Base-by-base conservation (phyloP, 2,888 invertebrate species). In the Cosmia pyralina region DNA sequence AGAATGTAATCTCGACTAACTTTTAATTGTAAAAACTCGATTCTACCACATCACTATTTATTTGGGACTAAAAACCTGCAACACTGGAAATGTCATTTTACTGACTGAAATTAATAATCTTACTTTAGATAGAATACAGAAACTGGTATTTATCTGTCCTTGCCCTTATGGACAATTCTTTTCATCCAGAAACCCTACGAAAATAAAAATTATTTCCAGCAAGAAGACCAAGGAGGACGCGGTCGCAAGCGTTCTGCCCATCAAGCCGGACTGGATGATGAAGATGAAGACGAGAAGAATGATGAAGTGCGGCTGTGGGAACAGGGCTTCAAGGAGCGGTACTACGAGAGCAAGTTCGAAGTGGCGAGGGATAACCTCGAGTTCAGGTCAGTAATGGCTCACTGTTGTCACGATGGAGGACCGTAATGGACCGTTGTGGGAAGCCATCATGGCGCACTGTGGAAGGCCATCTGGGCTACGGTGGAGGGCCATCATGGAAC, bases 271-370 rank as follows among this genome's bases (percentile, higher is more conserved):
- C 93, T 97, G 19, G 95, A 96, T 72, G 90, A 92, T 0, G 97
- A 97, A 10, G 95, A 96, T 4, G 97, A 97, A 0, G 98, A 98
- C 57, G 98, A 98, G 85, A 97, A 97, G 8, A 97, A 98, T 84
- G 99, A 99, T 92, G 98, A 99, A 95, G 99, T 99, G 65, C 97
- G 98, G 22, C 96, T 99, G 10, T 98, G 99, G 98, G 99, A 99
- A 94, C 98, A 98, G 86, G 99, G 99, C 0, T 99, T 99, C 96
- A 99, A 99, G 94, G 99, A 99, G 92, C 97, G 99, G 53, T 99
- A 99, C 95, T 99, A 99, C 92, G 98, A 99, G 94, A 98, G 98
- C 69, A 99, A 99, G 95, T 99, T 99, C 91, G 98, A 98, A 89
- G 98, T 98, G 17, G 94, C 96, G 8, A 83, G 97, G 0, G 97